Conservation (phyloP, 92 coral and sea anemone genomes). For the Phenganax marumi region DNA sequence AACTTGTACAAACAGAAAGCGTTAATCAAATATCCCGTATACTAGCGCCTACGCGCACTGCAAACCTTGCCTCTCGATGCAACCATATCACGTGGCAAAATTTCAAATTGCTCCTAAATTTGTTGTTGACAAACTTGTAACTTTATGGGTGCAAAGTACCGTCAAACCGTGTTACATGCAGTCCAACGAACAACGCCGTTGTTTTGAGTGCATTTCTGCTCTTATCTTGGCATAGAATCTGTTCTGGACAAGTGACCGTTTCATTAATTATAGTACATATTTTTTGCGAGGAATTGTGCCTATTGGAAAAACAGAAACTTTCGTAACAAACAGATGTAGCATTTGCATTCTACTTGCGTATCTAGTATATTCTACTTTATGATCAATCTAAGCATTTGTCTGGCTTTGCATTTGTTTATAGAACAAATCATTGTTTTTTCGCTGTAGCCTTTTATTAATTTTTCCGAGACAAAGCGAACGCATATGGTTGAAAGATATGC, state of each 20-base stretch:
- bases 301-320: neutral
- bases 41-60: conserved; percentile 4
- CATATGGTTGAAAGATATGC: neutral
- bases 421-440: neutral
- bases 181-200: conserved; percentile 2
- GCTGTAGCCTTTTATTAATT: neutral
- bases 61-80: neutral
- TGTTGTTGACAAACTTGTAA: neutral
- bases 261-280: neutral
- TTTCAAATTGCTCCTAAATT: neutral
- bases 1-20: conserved; percentile 1
- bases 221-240: neutral
- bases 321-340: neutral
- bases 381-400: neutral
- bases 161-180: neutral
- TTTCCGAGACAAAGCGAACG: neutral
- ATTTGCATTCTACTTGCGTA: neutral
- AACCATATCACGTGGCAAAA: no score
- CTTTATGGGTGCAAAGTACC: neutral
- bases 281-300: neutral
- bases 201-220: neutral
- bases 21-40: conserved; percentile 21
- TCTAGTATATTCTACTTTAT: conserved; percentile 11
- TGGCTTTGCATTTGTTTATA: neutral
- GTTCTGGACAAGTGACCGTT: neutral